Percentiles rank a stretch among this genome's conserved stretches.
Evolutionary conservation across 2,797 vertebrate genomes (phyloP).

Genomic region (Peromyscus melanophrys): DNA sequence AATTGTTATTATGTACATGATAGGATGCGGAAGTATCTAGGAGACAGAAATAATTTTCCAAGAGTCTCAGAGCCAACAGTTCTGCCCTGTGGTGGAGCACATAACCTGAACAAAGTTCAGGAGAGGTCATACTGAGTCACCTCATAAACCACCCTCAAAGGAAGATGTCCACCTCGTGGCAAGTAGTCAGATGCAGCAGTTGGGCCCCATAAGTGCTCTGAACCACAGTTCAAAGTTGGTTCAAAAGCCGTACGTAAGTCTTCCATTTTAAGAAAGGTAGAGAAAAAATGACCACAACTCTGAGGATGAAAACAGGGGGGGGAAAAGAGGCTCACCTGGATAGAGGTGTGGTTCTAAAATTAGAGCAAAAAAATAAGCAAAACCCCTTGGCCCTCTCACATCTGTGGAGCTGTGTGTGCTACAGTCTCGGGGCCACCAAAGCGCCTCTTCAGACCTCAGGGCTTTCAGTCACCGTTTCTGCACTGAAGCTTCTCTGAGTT

Average conservation of each 20-base stretch:
- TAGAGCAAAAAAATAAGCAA: neutral
- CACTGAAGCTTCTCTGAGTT: neutral
- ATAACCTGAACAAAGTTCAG: neutral
- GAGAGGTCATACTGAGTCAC: neutral
- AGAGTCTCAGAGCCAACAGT: neutral
- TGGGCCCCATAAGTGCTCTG: neutral
- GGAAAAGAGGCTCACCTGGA: neutral
- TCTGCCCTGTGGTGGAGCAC: neutral
- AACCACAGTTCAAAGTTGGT: neutral
- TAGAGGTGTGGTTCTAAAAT: neutral
- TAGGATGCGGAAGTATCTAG: neutral
- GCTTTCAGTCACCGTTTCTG: neutral
- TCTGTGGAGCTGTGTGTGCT: neutral
- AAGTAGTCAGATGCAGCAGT: neutral
- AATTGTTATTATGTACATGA: neutral
- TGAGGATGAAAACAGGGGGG: neutral
- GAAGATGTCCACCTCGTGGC: neutral
- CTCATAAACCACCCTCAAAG: neutral
- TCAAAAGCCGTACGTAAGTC: neutral
- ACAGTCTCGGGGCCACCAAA: neutral
- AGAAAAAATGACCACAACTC: neutral
- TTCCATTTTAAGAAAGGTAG: neutral
- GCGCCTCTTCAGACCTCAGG: neutral
- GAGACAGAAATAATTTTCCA: constrained; percentile 55
- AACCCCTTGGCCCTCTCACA: neutral